Base-by-base conservation (phyloP, 2,797 vertebrate genomes). In the Cottoperca gobio region DNA sequence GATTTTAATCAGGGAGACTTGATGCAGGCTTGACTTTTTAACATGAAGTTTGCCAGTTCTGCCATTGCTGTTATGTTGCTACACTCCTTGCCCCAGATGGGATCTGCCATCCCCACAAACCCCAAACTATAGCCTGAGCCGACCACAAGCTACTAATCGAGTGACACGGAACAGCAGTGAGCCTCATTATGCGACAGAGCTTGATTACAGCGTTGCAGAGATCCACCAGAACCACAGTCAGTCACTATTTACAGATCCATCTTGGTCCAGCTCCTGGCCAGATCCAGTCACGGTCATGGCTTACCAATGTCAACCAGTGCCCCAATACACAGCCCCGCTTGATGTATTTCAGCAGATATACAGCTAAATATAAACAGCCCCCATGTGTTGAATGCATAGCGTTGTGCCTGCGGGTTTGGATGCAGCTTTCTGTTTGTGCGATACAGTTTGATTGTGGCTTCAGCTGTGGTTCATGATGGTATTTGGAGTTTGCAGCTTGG, bases 131-230 rank as follows among this genome's bases (percentile, higher is more conserved):
- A 91, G 90, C 75, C 77, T 78, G 75, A 80, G 57, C 37, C 16
- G 3, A 81, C 90, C 91, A 81, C 90, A 90, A 75, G 76, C 86
- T 93, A 84, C 91, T 92, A 94, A 94, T 93, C 86, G 87, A 79
- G 81, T 84, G 78, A 91, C 88, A 89, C 59, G 33, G 76, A 80
- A 84, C 86, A 83, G 88, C 86, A 85, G 83, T 82, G 82, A 87
- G 83, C 73, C 90, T 90, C 89, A 82, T 92, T 93, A 94, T 89
- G 91, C 76, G 79, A 92, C 91, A 90, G 77, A 78, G 73, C 78
- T 86, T 93, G 93, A 94, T 95, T 92, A 93, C 84, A 93, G 89
- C 87, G 79, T 81, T 88, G 78, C 85, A 81, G 81, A 82, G 83
- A 85, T 76, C 90, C 82, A 78, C 89, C 79, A 70, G 35, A 93